Percentiles rank a stretch among this genome's conserved stretches.
Evolutionary conservation across 2,113 vertebrate species (phyloP).

Genomic region (Collichthys lucidus): DNA sequence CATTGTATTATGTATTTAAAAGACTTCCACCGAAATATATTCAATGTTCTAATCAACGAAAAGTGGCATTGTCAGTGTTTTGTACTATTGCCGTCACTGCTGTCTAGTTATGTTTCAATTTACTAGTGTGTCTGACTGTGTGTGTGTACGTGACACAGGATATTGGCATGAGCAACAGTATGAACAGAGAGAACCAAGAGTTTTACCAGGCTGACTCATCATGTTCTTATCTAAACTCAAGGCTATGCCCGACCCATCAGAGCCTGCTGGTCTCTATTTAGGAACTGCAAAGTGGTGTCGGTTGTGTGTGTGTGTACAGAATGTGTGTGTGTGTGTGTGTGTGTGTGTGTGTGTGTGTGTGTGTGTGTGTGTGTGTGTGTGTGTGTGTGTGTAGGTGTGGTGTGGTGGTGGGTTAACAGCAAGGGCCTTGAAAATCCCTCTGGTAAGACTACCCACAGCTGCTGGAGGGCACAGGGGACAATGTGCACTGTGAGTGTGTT

Average conservation of each 20-base stretch:
- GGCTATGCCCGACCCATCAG: slow-evolving; percentile 38
- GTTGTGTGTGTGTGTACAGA: slow-evolving; percentile 1
- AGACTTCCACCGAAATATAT: neutral
- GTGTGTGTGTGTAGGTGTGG: slow-evolving; percentile 14
- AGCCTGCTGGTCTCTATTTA: slow-evolving; percentile 64
- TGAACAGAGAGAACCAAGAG: slow-evolving; percentile 44
- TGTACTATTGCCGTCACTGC: neutral
- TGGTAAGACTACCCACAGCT: slow-evolving; percentile 74
- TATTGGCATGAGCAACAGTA: neutral
- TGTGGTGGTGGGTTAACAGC: slow-evolving; percentile 32
- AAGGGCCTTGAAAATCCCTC: slow-evolving; percentile 66
- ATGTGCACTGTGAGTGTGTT: slow-evolving; percentile 8
- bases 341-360: neutral
- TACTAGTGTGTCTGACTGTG: neutral
- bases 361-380: slow-evolving; percentile 20
- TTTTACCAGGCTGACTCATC: slow-evolving; percentile 53
- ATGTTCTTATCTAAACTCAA: slow-evolving; percentile 62
- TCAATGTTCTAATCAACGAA: neutral
- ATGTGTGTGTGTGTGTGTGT: no score
- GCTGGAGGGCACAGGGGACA: slow-evolving; percentile 70
- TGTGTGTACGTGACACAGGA: neutral
- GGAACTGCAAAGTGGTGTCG: slow-evolving; percentile 41
- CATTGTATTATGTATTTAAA: neutral
- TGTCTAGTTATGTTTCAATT: neutral
- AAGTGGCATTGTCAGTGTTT: neutral